Percentiles rank a stretch among this genome's conserved stretches.
Evolutionary conservation across 2,113 vertebrate genomes (phyloP).

Genomic region (Caranx ignobilis): DNA sequence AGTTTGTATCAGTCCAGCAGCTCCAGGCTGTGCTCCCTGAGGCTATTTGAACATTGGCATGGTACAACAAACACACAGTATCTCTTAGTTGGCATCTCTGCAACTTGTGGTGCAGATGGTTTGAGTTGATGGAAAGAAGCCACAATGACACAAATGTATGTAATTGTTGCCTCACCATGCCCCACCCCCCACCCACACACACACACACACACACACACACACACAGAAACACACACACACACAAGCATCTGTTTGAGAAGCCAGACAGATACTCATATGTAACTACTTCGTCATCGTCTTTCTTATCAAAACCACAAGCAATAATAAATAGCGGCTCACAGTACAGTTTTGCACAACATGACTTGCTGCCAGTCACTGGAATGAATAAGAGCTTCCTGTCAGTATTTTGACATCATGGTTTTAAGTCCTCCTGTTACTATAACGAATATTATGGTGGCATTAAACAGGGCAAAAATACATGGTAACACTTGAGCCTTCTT

Average conservation of each 20-base stretch:
- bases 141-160: neutral
- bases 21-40: neutral
- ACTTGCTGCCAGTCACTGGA: conserved; percentile 12
- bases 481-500: neutral
- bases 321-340: neutral
- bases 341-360: neutral
- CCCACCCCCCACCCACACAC: too few species aligned
- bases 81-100: neutral
- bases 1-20: neutral
- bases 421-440: conserved; percentile 45
- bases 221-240: too few species aligned
- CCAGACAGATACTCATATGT: neutral
- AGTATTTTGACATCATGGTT: neutral
- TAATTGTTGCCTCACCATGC: neutral
- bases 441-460: conserved; percentile 19
- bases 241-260: too few species aligned
- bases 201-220: too few species aligned
- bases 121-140: neutral
- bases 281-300: neutral
- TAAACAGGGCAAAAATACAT: conserved; percentile 30
- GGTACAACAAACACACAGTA: neutral
- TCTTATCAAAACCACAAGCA: neutral
- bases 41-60: neutral
- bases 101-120: neutral
- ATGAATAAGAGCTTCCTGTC: conserved; percentile 6